Base-by-base conservation (phyloP, 2,888 invertebrate species). In the Platerodrilus igneus region DNA sequence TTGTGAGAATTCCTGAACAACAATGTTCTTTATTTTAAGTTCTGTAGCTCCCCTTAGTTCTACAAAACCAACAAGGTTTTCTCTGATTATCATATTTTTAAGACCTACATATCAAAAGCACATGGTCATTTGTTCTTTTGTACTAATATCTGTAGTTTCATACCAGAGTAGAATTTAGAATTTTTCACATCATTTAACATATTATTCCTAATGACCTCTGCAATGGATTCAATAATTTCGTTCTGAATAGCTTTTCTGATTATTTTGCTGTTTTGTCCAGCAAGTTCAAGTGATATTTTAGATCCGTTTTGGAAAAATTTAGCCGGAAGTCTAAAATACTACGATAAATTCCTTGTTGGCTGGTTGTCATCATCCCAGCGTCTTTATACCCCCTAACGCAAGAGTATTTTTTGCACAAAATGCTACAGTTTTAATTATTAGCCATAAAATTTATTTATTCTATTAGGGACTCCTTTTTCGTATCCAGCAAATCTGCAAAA, bases 21-120 rank as follows among this genome's bases (percentile, higher is more conserved):
- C 28, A 7, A 15, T 15, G 4, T 22, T 11, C 18, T 27, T 36
- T 13, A 36, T 27, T n/a, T 28, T n/a, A 8, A 2, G 3, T 10
- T 21, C 36, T 5, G 27, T 36, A 7, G 28, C 21, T 14, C 13
- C 16, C 8, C 19, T 29, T 9, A 36, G 5, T 10, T 36, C 36
- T 13, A 27, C 10, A 21, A 36, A 36, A 9, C 13, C 27, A 16
- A 28, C 5, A 29, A 36, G 28, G 2, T 36, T 28, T 28, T 28
- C 28, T 14, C 17, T 26, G 3, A 35, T 6, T 10, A 20, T 13
- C 17, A 21, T 10, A 5, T 9, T 19, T 9, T 23, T 14, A 6
- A 23, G n/a, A 17, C 23, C 14, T 15, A 33, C 16, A 16, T 26
- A 34, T 10, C 34, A 15, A 1, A 34, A 7, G 19, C 36, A 14